These are phyloP conservation scores for Crotalus helleri DNA, from an alignment of 2,113 vertebrate genomes.

Conservation along the genomic window DNA sequence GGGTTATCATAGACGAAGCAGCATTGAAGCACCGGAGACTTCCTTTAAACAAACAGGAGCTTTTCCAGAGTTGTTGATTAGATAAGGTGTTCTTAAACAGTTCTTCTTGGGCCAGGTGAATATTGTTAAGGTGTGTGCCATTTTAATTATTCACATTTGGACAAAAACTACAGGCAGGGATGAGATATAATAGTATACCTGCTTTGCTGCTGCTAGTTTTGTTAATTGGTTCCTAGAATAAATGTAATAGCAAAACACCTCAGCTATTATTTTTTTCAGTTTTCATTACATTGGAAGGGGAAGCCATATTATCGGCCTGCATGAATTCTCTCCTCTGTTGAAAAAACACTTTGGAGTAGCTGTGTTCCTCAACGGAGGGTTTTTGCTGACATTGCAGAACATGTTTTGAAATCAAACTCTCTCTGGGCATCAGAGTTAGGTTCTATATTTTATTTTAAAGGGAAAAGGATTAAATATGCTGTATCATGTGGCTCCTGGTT, in stretches of 20 bases:
- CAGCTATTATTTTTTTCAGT: not conserved
- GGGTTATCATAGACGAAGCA: not conserved
- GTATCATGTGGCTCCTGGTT: slow-evolving; percentile 70
- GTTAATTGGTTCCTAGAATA: not conserved
- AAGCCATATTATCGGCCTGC: not conserved
- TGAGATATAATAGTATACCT: not conserved
- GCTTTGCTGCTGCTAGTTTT: not conserved
- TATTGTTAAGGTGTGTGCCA: not conserved
- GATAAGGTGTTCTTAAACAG: not conserved
- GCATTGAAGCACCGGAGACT: not conserved
- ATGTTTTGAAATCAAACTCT: slow-evolving; percentile 36
- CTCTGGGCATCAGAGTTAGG: slow-evolving; percentile 52
- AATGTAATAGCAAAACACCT: not conserved
- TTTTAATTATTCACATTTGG: not conserved
- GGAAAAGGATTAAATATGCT: slow-evolving; percentile 65
- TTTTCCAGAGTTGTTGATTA: not conserved
- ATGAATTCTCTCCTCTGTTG: not conserved
- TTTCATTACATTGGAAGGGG: not conserved
- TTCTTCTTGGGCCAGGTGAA: not conserved
- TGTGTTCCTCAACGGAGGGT: slow-evolving; percentile 26
- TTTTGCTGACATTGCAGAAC: slow-evolving; percentile 17
- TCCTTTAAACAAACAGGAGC: not conserved
- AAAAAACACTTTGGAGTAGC: not conserved
- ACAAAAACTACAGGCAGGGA: not conserved
- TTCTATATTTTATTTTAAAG: slow-evolving; percentile 69